phyloP scores from a whole-genome alignment of 2,113 vertebrate genomes.

The Stictonetta naevosa region DNA sequence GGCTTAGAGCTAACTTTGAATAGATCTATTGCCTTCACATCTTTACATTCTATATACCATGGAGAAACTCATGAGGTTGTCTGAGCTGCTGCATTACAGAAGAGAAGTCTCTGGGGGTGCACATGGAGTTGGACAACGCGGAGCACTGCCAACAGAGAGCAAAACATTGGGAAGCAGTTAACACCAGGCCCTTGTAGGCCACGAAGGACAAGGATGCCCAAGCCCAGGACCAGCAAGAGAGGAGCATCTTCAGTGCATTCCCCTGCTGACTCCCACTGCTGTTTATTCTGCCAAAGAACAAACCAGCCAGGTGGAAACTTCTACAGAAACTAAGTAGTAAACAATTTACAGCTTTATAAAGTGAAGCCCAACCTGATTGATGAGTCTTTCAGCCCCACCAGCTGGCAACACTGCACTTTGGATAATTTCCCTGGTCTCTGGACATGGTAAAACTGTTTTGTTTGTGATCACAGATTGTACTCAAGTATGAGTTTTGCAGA shows the following conservation, averaged over 20 bases:
- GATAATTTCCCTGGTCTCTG: neutral
- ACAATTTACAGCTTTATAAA: neutral
- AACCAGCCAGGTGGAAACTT: neutral
- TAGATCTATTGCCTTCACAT: neutral
- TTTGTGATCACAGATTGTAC: neutral
- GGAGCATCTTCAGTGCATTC: accelerated
- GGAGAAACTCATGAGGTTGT: neutral
- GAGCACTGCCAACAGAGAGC: accelerated
- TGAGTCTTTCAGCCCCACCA: neutral
- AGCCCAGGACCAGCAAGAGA: neutral
- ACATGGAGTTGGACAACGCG: accelerated
- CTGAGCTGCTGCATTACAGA: neutral
- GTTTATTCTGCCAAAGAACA: neutral
- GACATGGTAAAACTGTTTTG: neutral
- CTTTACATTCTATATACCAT: neutral
- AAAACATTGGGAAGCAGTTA: neutral
- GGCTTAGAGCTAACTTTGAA: neutral
- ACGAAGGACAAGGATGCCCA: neutral
- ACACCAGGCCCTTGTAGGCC: neutral
- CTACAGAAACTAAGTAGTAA: neutral
- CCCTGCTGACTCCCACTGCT: accelerated
- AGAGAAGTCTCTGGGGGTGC: neutral
- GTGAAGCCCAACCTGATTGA: neutral
- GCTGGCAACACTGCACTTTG: accelerated
- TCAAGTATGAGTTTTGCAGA: neutral